Evolutionary conservation across 2,888 invertebrate genomes (phyloP).

Genomic region (Idaea biselata): DNA sequence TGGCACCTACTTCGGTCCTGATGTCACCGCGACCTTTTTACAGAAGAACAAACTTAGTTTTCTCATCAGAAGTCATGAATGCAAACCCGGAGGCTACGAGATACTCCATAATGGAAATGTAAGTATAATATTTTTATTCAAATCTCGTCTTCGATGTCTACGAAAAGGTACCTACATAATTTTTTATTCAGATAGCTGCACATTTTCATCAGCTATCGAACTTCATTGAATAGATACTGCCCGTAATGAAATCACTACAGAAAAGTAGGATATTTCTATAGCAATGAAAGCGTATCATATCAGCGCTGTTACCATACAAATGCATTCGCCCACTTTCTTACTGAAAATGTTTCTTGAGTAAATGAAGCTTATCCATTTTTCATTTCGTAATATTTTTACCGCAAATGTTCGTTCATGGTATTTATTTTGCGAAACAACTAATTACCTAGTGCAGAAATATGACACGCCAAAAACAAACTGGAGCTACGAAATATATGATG

Average conservation of each 20-base stretch:
- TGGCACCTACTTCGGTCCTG: constrained; percentile 96
- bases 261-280: neutral
- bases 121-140: constrained; percentile 37
- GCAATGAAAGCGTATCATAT: neutral
- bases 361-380: too few relatives aligned
- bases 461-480: too few relatives aligned
- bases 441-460: too few relatives aligned
- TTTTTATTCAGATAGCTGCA: neutral
- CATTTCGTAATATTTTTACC: too few relatives aligned
- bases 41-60: constrained; percentile 88
- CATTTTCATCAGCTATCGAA: neutral
- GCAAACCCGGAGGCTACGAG: constrained; percentile 96
- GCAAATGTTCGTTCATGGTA: too few relatives aligned
- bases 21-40: constrained; percentile 89
- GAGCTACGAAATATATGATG: too few relatives aligned
- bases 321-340: too few relatives aligned
- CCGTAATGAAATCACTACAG: neutral
- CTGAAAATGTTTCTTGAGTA: too few relatives aligned
- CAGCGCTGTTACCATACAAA: too few relatives aligned
- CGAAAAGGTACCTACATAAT: neutral
- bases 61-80: constrained; percentile 94
- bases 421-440: too few relatives aligned
- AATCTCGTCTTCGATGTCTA: neutral
- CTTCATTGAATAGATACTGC: neutral
- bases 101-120: constrained; percentile 91